Percentiles rank a stretch among this genome's conserved stretches.
Evolutionary conservation across 2,888 invertebrate genomes (phyloP).

Genomic region (Elegia similella): DNA sequence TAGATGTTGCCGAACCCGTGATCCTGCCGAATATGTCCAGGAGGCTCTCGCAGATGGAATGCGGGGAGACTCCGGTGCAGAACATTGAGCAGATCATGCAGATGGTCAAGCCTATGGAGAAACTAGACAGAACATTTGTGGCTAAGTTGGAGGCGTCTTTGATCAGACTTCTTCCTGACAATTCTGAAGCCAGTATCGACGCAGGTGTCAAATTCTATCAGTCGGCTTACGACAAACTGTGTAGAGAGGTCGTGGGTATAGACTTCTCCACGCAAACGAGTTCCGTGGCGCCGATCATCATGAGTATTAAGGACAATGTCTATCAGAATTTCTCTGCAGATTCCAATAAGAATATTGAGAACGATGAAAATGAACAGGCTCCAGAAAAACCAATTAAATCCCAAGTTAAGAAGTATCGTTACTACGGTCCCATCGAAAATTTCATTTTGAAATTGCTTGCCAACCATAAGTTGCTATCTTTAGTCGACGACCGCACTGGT

Average conservation of each 20-base stretch:
- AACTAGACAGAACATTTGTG: slow-evolving; percentile 55
- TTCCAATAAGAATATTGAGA: slow-evolving; percentile 67
- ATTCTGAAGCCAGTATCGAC: slow-evolving; percentile 66
- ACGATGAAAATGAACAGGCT: slow-evolving; percentile 61
- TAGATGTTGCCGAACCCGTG: slow-evolving; percentile 70
- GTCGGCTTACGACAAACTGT: slow-evolving; percentile 55
- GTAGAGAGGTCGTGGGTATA: slow-evolving; percentile 48
- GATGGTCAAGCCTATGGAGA: slow-evolving; percentile 56
- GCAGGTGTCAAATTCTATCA: slow-evolving; percentile 67
- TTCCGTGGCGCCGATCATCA: slow-evolving; percentile 72
- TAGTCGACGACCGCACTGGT: slow-evolving; percentile 71
- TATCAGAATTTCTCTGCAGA: slow-evolving; percentile 71
- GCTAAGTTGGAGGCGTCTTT: slow-evolving; percentile 58
- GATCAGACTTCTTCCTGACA: slow-evolving; percentile 64
- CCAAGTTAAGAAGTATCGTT: slow-evolving; percentile 67
- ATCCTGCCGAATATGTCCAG: slow-evolving; percentile 70
- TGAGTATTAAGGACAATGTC: slow-evolving; percentile 76
- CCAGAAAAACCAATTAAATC: slow-evolving; percentile 60
- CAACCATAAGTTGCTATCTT: slow-evolving; percentile 63
- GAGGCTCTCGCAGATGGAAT: slow-evolving; percentile 62
- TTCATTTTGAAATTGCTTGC: slow-evolving; percentile 57
- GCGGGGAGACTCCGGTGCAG: slow-evolving; percentile 55
- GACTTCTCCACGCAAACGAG: slow-evolving; percentile 65
- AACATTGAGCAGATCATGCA: slow-evolving; percentile 52
- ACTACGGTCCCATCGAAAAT: slow-evolving; percentile 71